phyloP scores from a whole-genome alignment of 2,113 vertebrate genomes.

The Callocephalon fimbriatum region DNA sequence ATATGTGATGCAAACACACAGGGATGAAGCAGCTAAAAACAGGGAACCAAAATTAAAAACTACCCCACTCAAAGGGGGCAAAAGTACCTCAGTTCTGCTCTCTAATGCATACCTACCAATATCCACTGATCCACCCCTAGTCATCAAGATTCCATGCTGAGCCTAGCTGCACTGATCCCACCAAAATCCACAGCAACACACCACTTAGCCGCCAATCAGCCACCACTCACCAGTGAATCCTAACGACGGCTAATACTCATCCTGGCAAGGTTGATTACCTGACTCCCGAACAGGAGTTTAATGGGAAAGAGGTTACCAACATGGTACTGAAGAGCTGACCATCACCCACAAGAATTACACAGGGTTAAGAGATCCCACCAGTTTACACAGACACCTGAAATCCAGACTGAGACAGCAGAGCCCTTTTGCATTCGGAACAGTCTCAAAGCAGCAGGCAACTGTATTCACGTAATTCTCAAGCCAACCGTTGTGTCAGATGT shows the following conservation, averaged over 20 bases:
- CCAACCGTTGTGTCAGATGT: neutral
- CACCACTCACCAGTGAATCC: neutral
- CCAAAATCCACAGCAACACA: neutral
- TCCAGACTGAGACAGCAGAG: neutral
- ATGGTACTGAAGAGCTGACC: neutral
- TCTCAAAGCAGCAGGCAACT: neutral
- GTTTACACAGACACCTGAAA: neutral
- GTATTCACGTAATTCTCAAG: neutral
- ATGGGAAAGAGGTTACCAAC: neutral
- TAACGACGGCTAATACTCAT: neutral
- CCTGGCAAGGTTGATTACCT: neutral
- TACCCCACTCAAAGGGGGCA: neutral
- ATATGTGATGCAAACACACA: neutral
- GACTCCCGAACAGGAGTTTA: constrained; percentile 23
- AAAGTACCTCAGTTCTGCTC: neutral
- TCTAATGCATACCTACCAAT: neutral
- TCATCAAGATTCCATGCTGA: neutral
- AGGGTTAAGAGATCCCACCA: neutral
- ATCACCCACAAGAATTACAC: neutral
- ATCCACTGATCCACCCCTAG: neutral
- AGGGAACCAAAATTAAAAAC: constrained; percentile 5
- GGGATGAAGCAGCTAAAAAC: constrained; percentile 4
- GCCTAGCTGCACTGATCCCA: neutral
- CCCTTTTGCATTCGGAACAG: neutral
- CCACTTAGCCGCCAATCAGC: neutral